These are phyloP conservation scores for Sitodiplosis mosellana DNA, from an alignment of 1,140 invertebrate genomes.

Conservation along the genomic window DNA sequence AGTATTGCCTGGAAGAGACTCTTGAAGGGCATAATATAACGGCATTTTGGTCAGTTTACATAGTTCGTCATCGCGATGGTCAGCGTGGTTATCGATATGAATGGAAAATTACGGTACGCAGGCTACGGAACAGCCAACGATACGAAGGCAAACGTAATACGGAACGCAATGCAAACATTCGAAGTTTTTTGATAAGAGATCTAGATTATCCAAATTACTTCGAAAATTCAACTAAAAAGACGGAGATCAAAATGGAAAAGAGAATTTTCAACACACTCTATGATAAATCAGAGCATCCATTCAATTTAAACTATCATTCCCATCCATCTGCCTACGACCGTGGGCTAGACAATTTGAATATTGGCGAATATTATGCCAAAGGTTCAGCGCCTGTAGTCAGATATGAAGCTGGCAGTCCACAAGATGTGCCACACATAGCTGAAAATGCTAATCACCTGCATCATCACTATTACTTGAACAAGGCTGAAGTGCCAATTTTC, in stretches of 20 bases:
- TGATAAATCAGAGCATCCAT: background rate
- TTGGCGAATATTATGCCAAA: conserved; percentile 4
- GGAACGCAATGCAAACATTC: background rate
- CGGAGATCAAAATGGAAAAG: background rate
- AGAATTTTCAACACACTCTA: background rate
- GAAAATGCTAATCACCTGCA: conserved; percentile 18
- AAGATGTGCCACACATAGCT: background rate
- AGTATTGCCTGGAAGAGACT: conserved; percentile 3
- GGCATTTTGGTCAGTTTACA: conserved; percentile 41
- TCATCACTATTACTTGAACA: conserved; percentile 25
- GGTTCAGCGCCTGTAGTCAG: background rate
- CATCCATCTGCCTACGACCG: background rate
- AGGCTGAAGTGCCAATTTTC: conserved; percentile 9
- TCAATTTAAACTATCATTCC: background rate
- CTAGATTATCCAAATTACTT: no score
- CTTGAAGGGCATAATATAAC: conserved; percentile 18
- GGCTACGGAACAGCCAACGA: conserved; percentile 17
- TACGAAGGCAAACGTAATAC: background rate
- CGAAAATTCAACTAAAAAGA: no score
- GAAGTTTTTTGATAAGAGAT: conserved; percentile 14
- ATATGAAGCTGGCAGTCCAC: background rate
- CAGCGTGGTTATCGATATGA: conserved; percentile 35
- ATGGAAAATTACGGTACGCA: conserved; percentile 39
- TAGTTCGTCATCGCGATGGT: conserved; percentile 35
- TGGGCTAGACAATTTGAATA: conserved; percentile 1